Percentiles rank a stretch among this genome's conserved stretches.
Conservation (phyloP, 2,113 vertebrate species). For the Daphoenositta chrysoptera region DNA sequence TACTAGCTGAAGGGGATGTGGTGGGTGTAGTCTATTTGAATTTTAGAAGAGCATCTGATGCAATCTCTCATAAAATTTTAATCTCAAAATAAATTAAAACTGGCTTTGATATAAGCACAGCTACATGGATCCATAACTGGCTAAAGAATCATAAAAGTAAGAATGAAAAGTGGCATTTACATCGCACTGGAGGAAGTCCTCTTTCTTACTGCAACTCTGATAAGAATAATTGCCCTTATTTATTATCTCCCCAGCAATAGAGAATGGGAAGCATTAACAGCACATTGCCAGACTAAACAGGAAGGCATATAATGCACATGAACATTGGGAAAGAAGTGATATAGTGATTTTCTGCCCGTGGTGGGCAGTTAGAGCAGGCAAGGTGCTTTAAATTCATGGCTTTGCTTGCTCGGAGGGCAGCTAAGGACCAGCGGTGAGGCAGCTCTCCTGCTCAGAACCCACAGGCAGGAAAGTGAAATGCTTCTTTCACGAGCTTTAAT, state of each 20-base stretch:
- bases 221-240: constrained; percentile 48
- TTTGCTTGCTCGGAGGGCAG: not conserved
- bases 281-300: not conserved
- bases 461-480: not conserved
- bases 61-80: constrained; percentile 62
- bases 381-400: not conserved
- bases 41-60: constrained; percentile 59
- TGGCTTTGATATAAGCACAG: constrained; percentile 47
- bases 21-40: constrained; percentile 41
- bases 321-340: not conserved
- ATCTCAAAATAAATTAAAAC: constrained; percentile 63
- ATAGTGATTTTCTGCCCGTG: not conserved
- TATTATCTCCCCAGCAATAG: not conserved
- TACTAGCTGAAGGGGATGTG: constrained; percentile 51
- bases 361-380: not conserved
- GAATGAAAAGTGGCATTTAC: constrained; percentile 54
- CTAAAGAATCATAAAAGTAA: constrained; percentile 36
- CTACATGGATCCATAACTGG: constrained; percentile 30
- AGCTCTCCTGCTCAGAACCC: not conserved
- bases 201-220: not conserved
- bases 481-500: not conserved
- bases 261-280: not conserved
- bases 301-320: not conserved
- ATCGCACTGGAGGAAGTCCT: not conserved
- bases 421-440: not conserved